Evolutionary conservation across 2,888 invertebrate genomes (phyloP).

Genomic region (Syrista parreyssii): DNA sequence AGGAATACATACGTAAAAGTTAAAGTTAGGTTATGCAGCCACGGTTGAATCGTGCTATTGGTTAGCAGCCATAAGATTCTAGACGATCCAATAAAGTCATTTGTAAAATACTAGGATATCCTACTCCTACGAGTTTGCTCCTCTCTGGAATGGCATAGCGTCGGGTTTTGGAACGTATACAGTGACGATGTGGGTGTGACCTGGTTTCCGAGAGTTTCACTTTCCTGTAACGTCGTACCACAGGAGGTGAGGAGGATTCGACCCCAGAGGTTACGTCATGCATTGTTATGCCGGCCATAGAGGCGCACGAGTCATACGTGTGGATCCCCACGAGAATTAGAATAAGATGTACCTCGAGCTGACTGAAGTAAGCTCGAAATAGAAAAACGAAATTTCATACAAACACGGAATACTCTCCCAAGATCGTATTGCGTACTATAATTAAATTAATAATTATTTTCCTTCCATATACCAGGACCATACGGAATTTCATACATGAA

Average conservation of each 20-base stretch:
- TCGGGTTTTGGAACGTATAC: background rate
- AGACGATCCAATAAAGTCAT: background rate
- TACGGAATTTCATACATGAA: background rate
- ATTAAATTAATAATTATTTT: background rate
- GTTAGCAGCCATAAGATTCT: background rate
- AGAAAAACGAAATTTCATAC: background rate
- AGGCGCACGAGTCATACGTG: constrained; percentile 51
- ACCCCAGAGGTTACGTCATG: constrained; percentile 59
- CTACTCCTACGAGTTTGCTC: background rate
- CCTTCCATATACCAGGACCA: background rate
- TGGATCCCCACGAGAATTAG: constrained; percentile 54
- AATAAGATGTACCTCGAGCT: constrained; percentile 33
- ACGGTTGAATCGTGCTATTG: background rate
- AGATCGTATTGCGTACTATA: background rate
- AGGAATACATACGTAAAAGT: background rate
- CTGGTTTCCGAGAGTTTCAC: constrained; percentile 66
- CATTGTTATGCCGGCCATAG: constrained; percentile 63
- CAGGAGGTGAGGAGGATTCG: constrained; percentile 59
- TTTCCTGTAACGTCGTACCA: constrained; percentile 60
- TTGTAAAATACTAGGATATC: background rate
- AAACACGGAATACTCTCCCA: background rate
- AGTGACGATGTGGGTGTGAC: constrained; percentile 64
- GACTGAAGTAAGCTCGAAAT: background rate
- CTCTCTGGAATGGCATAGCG: background rate
- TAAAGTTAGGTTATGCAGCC: background rate